phyloP scores from a whole-genome alignment of 2,797 vertebrate species.

The Cacajao melanocephalus region DNA sequence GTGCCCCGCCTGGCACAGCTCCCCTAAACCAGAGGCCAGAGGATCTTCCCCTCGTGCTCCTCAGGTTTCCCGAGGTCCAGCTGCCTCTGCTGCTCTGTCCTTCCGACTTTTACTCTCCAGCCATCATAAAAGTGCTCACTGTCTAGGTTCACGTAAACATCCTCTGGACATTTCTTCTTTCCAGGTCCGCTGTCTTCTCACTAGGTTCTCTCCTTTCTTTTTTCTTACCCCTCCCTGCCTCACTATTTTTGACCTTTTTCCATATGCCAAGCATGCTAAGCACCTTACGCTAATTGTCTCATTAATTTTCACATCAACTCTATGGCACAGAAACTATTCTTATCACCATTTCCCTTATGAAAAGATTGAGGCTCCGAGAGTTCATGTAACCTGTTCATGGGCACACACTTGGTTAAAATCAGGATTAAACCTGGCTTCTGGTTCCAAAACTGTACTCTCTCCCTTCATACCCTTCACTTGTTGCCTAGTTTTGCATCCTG shows the following conservation, averaged over 20 bases:
- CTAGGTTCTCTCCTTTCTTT: background rate
- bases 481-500: background rate
- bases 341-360: background rate
- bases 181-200: background rate
- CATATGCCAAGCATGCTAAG: background rate
- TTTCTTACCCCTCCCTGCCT: background rate
- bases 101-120: background rate
- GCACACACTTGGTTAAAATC: background rate
- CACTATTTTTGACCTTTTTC: background rate
- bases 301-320: background rate
- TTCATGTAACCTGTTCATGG: background rate
- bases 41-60: background rate
- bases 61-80: background rate
- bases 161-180: background rate
- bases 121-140: background rate
- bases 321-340: background rate
- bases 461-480: background rate
- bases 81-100: background rate
- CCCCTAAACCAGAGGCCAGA: background rate
- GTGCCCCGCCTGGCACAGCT: background rate
- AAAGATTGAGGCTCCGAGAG: background rate
- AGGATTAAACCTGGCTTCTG: background rate
- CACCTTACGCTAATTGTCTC: background rate
- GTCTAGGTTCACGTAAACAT: background rate
- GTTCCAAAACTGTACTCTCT: background rate